Conservation (phyloP, 1,140 invertebrate genomes). For the Drosophila pandora region DNA sequence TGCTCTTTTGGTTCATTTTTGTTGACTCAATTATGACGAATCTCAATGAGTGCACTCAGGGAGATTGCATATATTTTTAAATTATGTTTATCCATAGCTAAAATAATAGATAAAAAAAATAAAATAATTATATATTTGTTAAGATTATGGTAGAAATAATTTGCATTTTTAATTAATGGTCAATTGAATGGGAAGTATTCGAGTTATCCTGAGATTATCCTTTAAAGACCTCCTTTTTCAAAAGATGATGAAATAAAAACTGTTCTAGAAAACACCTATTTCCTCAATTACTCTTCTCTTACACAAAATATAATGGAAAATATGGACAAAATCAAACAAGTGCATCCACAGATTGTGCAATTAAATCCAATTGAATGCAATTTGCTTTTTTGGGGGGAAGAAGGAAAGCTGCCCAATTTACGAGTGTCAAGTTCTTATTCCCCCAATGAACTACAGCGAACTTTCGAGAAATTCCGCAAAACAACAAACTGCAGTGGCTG, state of each 20-base stretch:
- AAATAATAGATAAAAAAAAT: conserved; percentile 4
- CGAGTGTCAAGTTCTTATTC: conserved; percentile 53
- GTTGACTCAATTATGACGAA: conserved; percentile 41
- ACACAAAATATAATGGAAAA: conserved; percentile 17
- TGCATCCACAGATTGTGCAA: conserved; percentile 38
- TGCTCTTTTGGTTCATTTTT: conserved; percentile 41
- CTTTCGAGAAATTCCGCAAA: conserved; percentile 34
- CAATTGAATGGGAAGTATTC: no score
- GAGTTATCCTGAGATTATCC: no score
- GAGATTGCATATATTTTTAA: conserved; percentile 31
- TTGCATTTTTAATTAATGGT: no score
- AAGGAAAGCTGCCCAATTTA: no score
- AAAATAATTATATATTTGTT: background rate
- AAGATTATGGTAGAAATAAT: no score
- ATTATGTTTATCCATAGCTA: conserved; percentile 46
- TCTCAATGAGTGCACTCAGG: conserved; percentile 25
- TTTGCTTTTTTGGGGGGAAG: conserved; percentile 18
- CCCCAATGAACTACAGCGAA: conserved; percentile 36
- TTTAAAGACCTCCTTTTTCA: no score
- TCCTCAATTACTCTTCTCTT: no score
- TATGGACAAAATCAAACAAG: conserved; percentile 16
- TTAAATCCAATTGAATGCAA: conserved; percentile 53
- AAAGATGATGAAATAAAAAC: no score
- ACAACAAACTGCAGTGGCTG: background rate
- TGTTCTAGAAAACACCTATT: background rate